Evolutionary conservation across 1,140 invertebrate genomes (phyloP).

Genomic region (Samia ricini): DNA sequence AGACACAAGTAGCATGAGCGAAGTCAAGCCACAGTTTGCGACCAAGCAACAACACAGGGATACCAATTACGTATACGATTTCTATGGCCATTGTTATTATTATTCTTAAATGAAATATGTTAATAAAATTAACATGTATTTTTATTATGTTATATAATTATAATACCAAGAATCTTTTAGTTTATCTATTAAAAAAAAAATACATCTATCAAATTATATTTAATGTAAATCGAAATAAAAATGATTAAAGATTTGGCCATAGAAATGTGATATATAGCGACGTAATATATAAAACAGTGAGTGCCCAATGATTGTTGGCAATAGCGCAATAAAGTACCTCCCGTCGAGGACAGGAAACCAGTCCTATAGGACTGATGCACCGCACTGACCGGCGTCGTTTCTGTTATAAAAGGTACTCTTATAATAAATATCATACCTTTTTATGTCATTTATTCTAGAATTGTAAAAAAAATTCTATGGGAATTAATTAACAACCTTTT

Average conservation of each 20-base stretch:
- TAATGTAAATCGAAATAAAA: not conserved
- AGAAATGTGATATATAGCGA: slow-evolving; percentile 1
- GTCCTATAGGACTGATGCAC: slow-evolving; percentile 66
- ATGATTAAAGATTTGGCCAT: not conserved
- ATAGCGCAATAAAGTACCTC: slow-evolving; percentile 44
- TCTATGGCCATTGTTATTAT: not conserved
- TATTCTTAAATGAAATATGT: not conserved
- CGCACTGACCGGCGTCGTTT: slow-evolving; percentile 66
- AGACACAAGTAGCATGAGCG: slow-evolving; percentile 15
- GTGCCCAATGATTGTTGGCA: not conserved
- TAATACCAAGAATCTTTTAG: too few relatives aligned
- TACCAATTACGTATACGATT: not conserved
- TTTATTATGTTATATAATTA: too few relatives aligned
- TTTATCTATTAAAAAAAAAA: too few relatives aligned
- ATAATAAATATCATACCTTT: not conserved
- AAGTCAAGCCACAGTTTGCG: slow-evolving; percentile 16
- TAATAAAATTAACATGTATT: too few relatives aligned
- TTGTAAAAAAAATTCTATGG: too few relatives aligned
- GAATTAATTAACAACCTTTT: too few relatives aligned
- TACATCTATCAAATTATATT: too few relatives aligned
- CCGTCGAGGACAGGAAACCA: slow-evolving; percentile 45
- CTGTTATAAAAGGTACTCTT: slow-evolving; percentile 46
- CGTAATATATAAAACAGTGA: not conserved
- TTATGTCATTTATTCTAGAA: not conserved
- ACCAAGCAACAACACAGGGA: slow-evolving; percentile 17